Base-by-base conservation (phyloP, 2,888 invertebrate genomes). In the Rugalucina vietnamica region DNA sequence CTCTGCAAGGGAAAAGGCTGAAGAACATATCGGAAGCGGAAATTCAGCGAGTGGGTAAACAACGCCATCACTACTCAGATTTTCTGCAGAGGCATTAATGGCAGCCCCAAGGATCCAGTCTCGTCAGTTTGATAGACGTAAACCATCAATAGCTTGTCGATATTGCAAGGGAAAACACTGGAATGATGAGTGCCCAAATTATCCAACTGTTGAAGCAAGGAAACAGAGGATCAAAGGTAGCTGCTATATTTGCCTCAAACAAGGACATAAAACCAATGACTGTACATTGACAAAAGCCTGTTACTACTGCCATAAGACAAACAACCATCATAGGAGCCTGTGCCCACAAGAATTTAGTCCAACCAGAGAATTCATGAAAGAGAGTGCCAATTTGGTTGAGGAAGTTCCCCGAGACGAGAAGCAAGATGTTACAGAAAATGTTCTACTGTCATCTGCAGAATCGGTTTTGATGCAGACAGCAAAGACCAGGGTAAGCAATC, bases 381-480 rank as follows among this genome's bases (percentile, higher is more conserved):
- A 8, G 10, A 18, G 24, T 24, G 32, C 39, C 5, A 43, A 78
- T 37, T 69, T 21, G 69, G 77, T 69, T 21, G 14, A 69, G 12
- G 39, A 70, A 21, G 18, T 18, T 1, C 34, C 49, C 60, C 37
- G 65, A 8, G 76, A 21, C 1, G 43, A 37, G 5, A 34, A 37
- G 10, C 43, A 24, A 27, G 34, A 32, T 76, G 21, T 27, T 57
- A 27, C 69, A 29, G 57, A 77, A 77, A 36, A 24, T 29, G 73
- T 32, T 27, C 70, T 79, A 4, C n/a, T 70, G n/a, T 49, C 77
- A n/a, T 14, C 4, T 2, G 34, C 39, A 32, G 77, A 77, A 77
- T 39, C 21, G 27, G 77, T 77, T 5, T 21, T 77, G n/a, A 77
- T 77, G 77, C n/a, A 77, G 39, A 77, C 77, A 43, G 65, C 69